Percentiles rank a stretch among this genome's conserved stretches.
Conservation (phyloP, 2,888 invertebrate species). For the Hirtodrosophila trivittata region DNA sequence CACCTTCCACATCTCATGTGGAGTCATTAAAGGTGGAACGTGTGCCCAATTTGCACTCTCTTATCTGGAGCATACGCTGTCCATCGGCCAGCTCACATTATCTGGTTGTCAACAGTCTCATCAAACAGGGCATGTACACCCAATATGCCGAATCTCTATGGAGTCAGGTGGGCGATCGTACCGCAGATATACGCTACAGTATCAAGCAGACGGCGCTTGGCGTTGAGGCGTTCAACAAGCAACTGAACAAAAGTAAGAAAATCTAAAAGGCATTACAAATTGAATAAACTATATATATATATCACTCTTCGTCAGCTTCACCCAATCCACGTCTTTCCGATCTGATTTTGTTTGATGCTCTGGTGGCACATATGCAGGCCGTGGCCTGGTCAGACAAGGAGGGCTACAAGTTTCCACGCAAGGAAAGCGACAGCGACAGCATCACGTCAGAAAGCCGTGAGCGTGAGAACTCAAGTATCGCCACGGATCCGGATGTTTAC, state of each 20-base stretch:
- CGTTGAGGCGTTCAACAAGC: slow-evolving; percentile 81
- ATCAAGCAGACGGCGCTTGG: slow-evolving; percentile 81
- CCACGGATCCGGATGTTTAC: slow-evolving; percentile 67
- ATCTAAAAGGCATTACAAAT: neutral
- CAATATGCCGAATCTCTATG: slow-evolving; percentile 86
- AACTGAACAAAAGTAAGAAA: slow-evolving; percentile 78
- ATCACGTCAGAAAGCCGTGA: slow-evolving; percentile 51
- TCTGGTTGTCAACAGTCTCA: slow-evolving; percentile 93
- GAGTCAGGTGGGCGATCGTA: slow-evolving; percentile 82
- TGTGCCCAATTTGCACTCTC: slow-evolving; percentile 90
- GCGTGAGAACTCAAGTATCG: slow-evolving; percentile 44
- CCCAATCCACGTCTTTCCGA: slow-evolving; percentile 82
- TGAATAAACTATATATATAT: slow-evolving; percentile 1
- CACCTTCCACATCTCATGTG: slow-evolving; percentile 95
- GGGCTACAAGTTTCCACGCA: slow-evolving; percentile 75
- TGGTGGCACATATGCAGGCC: slow-evolving; percentile 83
- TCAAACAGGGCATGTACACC: slow-evolving; percentile 95
- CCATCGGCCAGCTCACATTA: slow-evolving; percentile 93
- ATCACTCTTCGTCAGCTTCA: slow-evolving; percentile 18
- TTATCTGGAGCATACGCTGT: slow-evolving; percentile 95
- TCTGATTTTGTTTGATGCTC: slow-evolving; percentile 81
- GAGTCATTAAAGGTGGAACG: slow-evolving; percentile 90
- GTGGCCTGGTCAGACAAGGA: slow-evolving; percentile 82
- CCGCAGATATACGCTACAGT: slow-evolving; percentile 82
- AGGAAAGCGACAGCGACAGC: slow-evolving; percentile 57